A percentile compares a stretch with the other conserved stretches of the same genome.
phyloP scores from a whole-genome alignment of 2,113 vertebrate species.

The Paratilapia polleni region DNA sequence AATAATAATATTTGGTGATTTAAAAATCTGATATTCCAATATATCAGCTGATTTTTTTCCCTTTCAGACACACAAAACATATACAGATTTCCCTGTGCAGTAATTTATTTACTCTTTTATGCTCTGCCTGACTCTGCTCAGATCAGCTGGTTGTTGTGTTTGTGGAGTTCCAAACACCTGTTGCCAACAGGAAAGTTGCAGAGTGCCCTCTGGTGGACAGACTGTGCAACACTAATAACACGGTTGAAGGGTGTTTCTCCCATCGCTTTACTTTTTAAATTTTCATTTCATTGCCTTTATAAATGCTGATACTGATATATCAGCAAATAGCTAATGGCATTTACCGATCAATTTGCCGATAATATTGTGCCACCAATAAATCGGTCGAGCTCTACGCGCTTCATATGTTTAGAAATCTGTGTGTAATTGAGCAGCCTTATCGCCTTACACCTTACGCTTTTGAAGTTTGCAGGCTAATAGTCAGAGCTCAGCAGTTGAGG shows the following conservation, averaged over 20 bases:
- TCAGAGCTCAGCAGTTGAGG: no score
- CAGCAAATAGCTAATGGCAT: accelerated
- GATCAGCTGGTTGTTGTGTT: no score
- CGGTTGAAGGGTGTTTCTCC: neutral
- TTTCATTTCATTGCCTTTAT: neutral
- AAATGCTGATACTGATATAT: neutral
- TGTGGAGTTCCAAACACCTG: neutral
- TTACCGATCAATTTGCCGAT: no score
- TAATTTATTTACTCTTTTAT: neutral
- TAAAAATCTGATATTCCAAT: no score
- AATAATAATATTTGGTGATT: neutral
- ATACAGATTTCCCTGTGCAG: neutral
- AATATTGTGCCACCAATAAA: neutral
- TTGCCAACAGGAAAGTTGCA: no score
- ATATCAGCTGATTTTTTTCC: neutral
- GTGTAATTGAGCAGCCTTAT: neutral
- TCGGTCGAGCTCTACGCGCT: neutral
- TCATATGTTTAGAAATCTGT: neutral
- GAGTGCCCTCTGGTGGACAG: no score
- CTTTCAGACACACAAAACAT: neutral
- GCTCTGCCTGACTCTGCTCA: neutral
- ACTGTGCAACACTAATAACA: accelerated
- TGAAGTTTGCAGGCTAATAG: neutral
- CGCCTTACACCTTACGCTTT: neutral
- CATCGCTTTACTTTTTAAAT: neutral